Evolutionary conservation across 2,113 vertebrate genomes (phyloP).

Genomic region (Saguinus imperator): DNA sequence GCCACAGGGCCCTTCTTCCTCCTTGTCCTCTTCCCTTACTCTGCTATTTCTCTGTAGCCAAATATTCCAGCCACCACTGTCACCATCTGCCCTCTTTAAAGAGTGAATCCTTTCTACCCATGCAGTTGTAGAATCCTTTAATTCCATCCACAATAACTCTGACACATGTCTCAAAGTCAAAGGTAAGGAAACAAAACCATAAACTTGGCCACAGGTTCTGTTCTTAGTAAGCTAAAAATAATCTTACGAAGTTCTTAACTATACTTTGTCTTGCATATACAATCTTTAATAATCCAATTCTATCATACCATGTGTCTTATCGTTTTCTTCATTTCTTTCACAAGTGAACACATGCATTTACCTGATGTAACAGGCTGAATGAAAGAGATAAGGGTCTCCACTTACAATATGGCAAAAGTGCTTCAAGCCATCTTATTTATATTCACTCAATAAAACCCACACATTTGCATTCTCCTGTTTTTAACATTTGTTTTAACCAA

Average conservation of each 20-base stretch:
- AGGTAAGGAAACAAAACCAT: neutral
- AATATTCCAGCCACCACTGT: neutral
- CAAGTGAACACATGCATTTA: neutral
- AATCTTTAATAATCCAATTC: neutral
- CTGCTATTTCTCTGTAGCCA: neutral
- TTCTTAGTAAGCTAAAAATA: constrained; percentile 4
- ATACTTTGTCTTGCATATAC: neutral
- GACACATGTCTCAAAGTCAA: neutral
- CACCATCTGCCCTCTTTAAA: neutral
- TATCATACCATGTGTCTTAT: neutral
- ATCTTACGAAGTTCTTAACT: neutral
- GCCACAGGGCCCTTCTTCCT: neutral
- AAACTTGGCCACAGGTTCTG: neutral
- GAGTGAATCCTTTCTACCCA: neutral
- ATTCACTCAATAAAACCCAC: neutral
- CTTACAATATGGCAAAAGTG: neutral
- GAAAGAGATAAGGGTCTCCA: neutral
- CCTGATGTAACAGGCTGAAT: neutral
- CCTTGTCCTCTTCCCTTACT: neutral
- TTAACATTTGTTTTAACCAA: neutral
- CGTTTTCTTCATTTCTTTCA: constrained; percentile 17
- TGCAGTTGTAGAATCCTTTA: neutral
- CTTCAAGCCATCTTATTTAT: neutral
- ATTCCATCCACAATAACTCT: neutral
- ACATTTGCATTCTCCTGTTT: neutral